Conservation (phyloP, 2,113 vertebrate species). For the Herpailurus yagouaroundi region DNA sequence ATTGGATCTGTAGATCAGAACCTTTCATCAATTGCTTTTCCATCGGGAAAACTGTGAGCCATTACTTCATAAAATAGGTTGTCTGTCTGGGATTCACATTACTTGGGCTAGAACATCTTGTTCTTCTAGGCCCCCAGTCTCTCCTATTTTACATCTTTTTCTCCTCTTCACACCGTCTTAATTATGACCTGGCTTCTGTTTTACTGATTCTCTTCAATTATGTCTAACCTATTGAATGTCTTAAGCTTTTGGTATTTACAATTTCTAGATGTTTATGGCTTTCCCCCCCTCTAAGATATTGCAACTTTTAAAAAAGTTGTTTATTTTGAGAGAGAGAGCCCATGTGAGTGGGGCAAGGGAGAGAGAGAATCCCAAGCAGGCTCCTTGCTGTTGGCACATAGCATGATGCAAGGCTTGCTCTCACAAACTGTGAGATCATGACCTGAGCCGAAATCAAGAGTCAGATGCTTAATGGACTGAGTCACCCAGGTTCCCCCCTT, state of each 20-base stretch:
- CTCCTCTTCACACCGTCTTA: background rate
- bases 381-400: too few relatives aligned
- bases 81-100: background rate
- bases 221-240: too few relatives aligned
- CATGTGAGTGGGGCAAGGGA: too few relatives aligned
- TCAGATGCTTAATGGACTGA: too few relatives aligned
- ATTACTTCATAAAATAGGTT: background rate
- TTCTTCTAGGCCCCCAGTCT: background rate
- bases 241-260: background rate
- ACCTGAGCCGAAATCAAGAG: too few relatives aligned
- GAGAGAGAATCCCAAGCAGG: too few relatives aligned
- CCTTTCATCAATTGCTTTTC: background rate
- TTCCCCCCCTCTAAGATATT: background rate
- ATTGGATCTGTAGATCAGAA: background rate
- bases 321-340: too few relatives aligned
- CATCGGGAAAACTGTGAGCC: background rate
- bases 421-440: too few relatives aligned
- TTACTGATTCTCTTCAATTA: background rate
- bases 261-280: background rate
- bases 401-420: too few relatives aligned
- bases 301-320: too few relatives aligned
- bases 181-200: background rate
- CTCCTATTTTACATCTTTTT: background rate
- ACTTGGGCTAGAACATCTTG: background rate
- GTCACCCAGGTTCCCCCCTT: too few relatives aligned